Base-by-base conservation (phyloP, 1,140 invertebrate genomes). In the Rhyzopertha dominica region DNA sequence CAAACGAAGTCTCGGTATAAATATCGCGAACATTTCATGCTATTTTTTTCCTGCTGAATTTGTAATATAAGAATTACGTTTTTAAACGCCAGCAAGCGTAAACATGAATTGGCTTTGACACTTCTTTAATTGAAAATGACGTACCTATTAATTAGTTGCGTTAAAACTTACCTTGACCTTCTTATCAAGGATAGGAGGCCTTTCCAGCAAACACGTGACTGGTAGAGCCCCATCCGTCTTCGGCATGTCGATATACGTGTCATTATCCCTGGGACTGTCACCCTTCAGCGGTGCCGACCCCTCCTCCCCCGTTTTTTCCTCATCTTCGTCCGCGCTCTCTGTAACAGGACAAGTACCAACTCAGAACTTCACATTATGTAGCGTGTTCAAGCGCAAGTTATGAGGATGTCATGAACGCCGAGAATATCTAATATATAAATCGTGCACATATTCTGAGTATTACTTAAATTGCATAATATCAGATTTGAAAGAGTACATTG, bases 161-260 rank as follows among this genome's bases (percentile, higher is more conserved):
- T n/a, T n/a, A n/a, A n/a, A n/a, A n/a, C n/a, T 60, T 51, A 77
- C 74, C 62, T 77, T 77, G 22, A 77, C 74, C 65, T 77, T 77
- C 41, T 75, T 75, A 56, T 75, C 71, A n/a, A n/a, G n/a, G 43
- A 71, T 63, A 39, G 68, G 62, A 45, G 73, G 73, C 53, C 73
- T 73, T 41, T 74, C 71, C 13, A 73, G 58, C 9, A 74, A 59
- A 55, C 51, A 55, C 18, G 53, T 62, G 17, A 65, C 41, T 37
- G 54, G 41, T 43, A 49, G 19, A 40, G 50, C 28, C n/a, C n/a
- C 13, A 43, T 55, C 40, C 36, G 35, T 22, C 49, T 58, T 43
- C 38, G 61, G 36, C 47, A 59, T 53, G 36, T 64, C 49, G 39
- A 61, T 62, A 49, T 49, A 56, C 47, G 62, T 44, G 58, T 68